Conservation (phyloP, 2,888 invertebrate species). For the Autographa gamma region DNA sequence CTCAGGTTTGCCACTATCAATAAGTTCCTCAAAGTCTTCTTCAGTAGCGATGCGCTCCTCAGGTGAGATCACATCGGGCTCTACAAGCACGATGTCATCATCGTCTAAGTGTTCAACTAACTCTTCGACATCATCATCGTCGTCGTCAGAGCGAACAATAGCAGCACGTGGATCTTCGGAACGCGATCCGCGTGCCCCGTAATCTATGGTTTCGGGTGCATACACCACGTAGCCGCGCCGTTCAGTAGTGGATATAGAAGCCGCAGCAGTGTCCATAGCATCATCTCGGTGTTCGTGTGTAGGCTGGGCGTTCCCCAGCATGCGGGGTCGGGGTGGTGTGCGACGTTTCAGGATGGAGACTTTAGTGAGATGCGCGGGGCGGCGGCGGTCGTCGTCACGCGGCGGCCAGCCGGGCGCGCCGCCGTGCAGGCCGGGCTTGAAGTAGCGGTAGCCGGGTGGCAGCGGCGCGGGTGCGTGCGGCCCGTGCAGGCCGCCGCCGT, state of each 20-base stretch:
- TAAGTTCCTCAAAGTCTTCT: slow-evolving; percentile 91
- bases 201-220: slow-evolving; percentile 90
- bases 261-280: slow-evolving; percentile 79
- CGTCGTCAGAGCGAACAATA: slow-evolving; percentile 75
- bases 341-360: slow-evolving; percentile 90
- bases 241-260: slow-evolving; percentile 73
- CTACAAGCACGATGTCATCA: slow-evolving; percentile 90
- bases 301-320: slow-evolving; percentile 74
- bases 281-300: slow-evolving; percentile 81
- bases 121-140: slow-evolving; percentile 79
- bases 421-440: slow-evolving; percentile 90
- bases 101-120: slow-evolving; percentile 85
- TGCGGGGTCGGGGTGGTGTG: slow-evolving; percentile 88
- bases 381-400: slow-evolving; percentile 78
- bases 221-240: slow-evolving; percentile 91
- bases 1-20: slow-evolving; percentile 90
- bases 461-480: slow-evolving; percentile 84
- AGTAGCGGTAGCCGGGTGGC: slow-evolving; percentile 90
- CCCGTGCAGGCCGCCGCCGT: slow-evolving; percentile 70
- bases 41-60: slow-evolving; percentile 91
- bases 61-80: slow-evolving; percentile 89
- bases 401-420: slow-evolving; percentile 91
- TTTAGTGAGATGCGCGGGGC: slow-evolving; percentile 81
- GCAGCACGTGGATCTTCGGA: slow-evolving; percentile 80
- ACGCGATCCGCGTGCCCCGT: slow-evolving; percentile 69